Evolutionary conservation across 2,888 invertebrate genomes (phyloP).

Genomic region (Drosophila mimica): DNA sequence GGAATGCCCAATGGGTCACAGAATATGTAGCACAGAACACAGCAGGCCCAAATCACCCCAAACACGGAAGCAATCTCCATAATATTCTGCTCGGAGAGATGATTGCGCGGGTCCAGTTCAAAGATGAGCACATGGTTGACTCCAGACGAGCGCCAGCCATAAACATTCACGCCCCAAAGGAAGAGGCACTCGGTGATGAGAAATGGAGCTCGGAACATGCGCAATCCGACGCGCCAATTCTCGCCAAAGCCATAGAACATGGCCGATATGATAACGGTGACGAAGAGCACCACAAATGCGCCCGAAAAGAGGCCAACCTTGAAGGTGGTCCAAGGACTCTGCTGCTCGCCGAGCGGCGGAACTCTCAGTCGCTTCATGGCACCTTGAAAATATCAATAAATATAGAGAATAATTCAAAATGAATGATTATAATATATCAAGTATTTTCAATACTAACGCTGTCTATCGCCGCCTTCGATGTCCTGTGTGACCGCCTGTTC

Average conservation of each 20-base stretch:
- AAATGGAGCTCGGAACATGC: constrained; percentile 92
- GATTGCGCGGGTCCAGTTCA: constrained; percentile 92
- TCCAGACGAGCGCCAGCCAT: constrained; percentile 92
- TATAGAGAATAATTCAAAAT: too few species aligned
- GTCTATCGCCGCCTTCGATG: constrained; percentile 92
- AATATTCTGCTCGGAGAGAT: constrained; percentile 90
- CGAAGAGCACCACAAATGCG: constrained; percentile 90
- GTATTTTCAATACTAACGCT: constrained; percentile 74
- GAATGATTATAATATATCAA: background rate
- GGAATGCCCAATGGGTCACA: constrained; percentile 89
- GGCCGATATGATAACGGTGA: constrained; percentile 90
- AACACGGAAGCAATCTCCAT: constrained; percentile 92
- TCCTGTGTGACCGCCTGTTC: constrained; percentile 90
- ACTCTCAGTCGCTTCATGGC: constrained; percentile 95
- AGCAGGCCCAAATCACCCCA: constrained; percentile 90
- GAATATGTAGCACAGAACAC: constrained; percentile 89
- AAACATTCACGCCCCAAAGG: constrained; percentile 92
- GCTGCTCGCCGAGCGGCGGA: constrained; percentile 93
- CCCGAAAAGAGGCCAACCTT: constrained; percentile 94
- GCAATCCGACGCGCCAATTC: constrained; percentile 89
- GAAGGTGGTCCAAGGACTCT: constrained; percentile 93
- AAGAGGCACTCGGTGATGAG: constrained; percentile 91
- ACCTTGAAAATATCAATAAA: constrained; percentile 66
- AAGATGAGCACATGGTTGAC: constrained; percentile 94
- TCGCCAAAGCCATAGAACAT: constrained; percentile 85